Percentiles rank a stretch among this genome's conserved stretches.
Conservation (phyloP, 2,888 invertebrate species). For the Acronicta alni region DNA sequence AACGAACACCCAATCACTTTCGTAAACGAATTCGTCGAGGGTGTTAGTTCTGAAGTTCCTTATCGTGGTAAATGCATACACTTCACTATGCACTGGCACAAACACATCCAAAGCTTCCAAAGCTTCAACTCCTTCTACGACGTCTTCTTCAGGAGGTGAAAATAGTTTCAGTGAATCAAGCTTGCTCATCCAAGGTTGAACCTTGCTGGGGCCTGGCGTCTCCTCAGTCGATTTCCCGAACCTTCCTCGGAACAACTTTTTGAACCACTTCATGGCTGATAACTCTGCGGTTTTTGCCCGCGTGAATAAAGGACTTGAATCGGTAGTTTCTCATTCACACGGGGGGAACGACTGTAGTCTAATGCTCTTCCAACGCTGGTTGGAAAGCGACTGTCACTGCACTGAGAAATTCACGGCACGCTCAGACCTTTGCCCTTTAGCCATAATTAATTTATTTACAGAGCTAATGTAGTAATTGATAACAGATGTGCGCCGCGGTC, state of each 20-base stretch:
- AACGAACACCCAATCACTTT: slow-evolving; percentile 83
- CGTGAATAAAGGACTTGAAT: slow-evolving; percentile 90
- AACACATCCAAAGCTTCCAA: slow-evolving; percentile 55
- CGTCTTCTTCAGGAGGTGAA: slow-evolving; percentile 40
- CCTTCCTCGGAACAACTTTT: slow-evolving; percentile 90
- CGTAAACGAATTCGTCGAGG: slow-evolving; percentile 73
- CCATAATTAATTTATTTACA: slow-evolving; percentile 83
- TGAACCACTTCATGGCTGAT: slow-evolving; percentile 91
- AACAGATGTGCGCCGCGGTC: slow-evolving; percentile 75
- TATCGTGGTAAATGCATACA: slow-evolving; percentile 79
- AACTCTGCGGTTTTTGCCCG: slow-evolving; percentile 90
- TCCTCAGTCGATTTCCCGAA: slow-evolving; percentile 80
- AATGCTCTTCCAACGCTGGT: slow-evolving; percentile 63
- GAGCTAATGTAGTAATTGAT: slow-evolving; percentile 76
- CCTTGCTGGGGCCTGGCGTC: slow-evolving; percentile 50
- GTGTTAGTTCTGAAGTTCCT: slow-evolving; percentile 78
- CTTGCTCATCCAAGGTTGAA: slow-evolving; percentile 57
- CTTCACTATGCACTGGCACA: slow-evolving; percentile 61
- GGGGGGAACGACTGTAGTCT: slow-evolving; percentile 40
- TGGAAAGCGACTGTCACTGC: slow-evolving; percentile 68
- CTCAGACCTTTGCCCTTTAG: slow-evolving; percentile 85
- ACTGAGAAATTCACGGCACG: slow-evolving; percentile 77
- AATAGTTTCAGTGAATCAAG: slow-evolving; percentile 61
- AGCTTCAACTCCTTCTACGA: slow-evolving; percentile 52
- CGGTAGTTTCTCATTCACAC: slow-evolving; percentile 90